A percentile compares a stretch with the other conserved stretches of the same genome.
phyloP scores from a whole-genome alignment of 37 sponge, comb jelly and placozoan genomes.

The Diacarnus erythraeanus region DNA sequence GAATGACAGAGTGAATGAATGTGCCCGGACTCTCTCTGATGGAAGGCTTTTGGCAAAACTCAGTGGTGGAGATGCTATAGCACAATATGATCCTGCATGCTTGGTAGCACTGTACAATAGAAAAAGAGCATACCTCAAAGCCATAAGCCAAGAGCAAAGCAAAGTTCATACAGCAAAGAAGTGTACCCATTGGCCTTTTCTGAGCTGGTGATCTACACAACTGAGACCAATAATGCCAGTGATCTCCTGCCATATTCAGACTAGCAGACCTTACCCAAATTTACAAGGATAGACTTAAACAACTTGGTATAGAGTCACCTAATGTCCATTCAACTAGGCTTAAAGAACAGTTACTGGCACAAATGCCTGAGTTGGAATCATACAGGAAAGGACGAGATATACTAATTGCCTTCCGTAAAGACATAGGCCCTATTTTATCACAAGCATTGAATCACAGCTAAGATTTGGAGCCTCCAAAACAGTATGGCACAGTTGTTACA shows the following conservation, averaged over 20 bases:
- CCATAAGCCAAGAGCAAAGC: constrained; percentile 11
- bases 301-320: neutral
- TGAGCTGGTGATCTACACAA: neutral
- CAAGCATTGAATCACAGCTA: neutral
- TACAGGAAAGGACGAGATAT: too few relatives aligned
- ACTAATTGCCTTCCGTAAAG: neutral
- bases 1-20: constrained; percentile 12
- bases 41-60: constrained; percentile 6
- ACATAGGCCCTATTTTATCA: neutral
- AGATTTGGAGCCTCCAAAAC: neutral
- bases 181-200: constrained; percentile 1
- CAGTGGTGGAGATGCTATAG: constrained; percentile 1
- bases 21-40: constrained; percentile 1
- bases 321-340: neutral
- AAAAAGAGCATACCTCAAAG: constrained; percentile 1
- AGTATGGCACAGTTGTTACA: neutral
- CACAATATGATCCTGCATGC: neutral
- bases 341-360: neutral
- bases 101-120: constrained; percentile 6
- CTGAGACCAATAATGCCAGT: neutral
- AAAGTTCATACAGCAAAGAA: neutral
- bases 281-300: neutral
- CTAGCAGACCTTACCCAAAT: neutral
- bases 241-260: constrained; percentile 1
- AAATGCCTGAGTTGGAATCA: neutral